Conservation (phyloP, 2,888 invertebrate genomes). For the Drosophila percnosoma region DNA sequence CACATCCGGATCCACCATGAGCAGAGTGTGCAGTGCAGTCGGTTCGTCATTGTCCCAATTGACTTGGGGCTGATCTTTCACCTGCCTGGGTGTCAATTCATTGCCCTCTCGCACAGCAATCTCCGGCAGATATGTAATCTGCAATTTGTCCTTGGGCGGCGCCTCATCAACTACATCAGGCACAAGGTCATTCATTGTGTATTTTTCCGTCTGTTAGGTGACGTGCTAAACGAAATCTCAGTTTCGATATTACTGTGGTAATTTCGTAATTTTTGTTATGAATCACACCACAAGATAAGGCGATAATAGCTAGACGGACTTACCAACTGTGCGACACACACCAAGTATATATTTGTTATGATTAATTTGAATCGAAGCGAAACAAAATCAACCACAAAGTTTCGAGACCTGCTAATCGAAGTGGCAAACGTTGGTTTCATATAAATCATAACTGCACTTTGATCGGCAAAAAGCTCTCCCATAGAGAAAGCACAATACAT, state of each 20-base stretch:
- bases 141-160: constrained; percentile 49
- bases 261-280: constrained; percentile 36
- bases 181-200: constrained; percentile 66
- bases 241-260: constrained; percentile 46
- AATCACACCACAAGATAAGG: constrained; percentile 48
- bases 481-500: constrained; percentile 5
- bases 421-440: constrained; percentile 8
- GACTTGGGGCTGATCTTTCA: constrained; percentile 79
- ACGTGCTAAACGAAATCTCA: constrained; percentile 29
- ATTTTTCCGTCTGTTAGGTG: constrained; percentile 19
- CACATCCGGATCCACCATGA: constrained; percentile 92
- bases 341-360: constrained; percentile 20
- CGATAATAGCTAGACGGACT: constrained; percentile 13
- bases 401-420: constrained; percentile 45
- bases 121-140: constrained; percentile 79
- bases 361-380: constrained; percentile 62
- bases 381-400: constrained; percentile 11
- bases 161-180: constrained; percentile 76
- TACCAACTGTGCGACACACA: neutral
- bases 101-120: constrained; percentile 87
- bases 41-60: constrained; percentile 67
- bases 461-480: constrained; percentile 24
- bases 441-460: constrained; percentile 42
- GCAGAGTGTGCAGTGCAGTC: constrained; percentile 72
- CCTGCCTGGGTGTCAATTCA: constrained; percentile 89